Percentiles rank a stretch among this genome's conserved stretches.
Conservation (phyloP, 2,797 vertebrate genomes). For the Hydrophis major region DNA sequence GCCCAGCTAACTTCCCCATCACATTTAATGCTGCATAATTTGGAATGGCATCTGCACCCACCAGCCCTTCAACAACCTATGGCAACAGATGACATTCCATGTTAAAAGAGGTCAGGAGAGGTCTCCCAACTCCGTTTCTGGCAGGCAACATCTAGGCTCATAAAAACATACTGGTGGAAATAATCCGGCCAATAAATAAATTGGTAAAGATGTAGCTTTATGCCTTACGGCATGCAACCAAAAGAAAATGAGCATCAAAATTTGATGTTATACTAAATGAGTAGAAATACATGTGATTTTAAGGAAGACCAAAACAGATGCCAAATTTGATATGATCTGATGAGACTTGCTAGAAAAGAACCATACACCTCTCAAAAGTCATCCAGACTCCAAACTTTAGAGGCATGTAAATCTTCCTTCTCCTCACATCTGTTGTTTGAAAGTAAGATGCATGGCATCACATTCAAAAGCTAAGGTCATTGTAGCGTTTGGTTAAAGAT, state of each 20-base stretch:
- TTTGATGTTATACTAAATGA: not conserved
- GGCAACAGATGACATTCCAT: conserved; percentile 71
- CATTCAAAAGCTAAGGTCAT: not conserved
- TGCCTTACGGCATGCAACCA: too few relatives aligned
- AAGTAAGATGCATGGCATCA: not conserved
- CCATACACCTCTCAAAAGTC: not conserved
- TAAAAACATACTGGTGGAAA: conserved; percentile 59
- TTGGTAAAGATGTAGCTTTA: conserved; percentile 26
- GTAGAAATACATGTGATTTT: too few relatives aligned
- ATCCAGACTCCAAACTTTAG: not conserved
- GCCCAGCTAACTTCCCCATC: conserved; percentile 66
- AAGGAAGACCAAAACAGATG: not conserved
- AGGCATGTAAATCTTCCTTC: not conserved
- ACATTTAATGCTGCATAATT: conserved; percentile 68
- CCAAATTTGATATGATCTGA: not conserved
- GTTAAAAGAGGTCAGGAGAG: conserved; percentile 70
- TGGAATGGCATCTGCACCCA: conserved; percentile 70
- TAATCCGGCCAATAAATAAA: conserved; percentile 2
- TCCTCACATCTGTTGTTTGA: not conserved
- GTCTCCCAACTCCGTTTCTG: conserved; percentile 52
- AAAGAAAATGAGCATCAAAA: not conserved
- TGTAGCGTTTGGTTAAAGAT: not conserved
- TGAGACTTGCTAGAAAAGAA: not conserved
- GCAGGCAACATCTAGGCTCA: conserved; percentile 63
- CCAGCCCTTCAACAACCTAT: conserved; percentile 67